Evolutionary conservation across 2,797 vertebrate genomes (phyloP), one percentile per base, ranked within the genome.

Genomic region (Onychomys leucogaster): DNA sequence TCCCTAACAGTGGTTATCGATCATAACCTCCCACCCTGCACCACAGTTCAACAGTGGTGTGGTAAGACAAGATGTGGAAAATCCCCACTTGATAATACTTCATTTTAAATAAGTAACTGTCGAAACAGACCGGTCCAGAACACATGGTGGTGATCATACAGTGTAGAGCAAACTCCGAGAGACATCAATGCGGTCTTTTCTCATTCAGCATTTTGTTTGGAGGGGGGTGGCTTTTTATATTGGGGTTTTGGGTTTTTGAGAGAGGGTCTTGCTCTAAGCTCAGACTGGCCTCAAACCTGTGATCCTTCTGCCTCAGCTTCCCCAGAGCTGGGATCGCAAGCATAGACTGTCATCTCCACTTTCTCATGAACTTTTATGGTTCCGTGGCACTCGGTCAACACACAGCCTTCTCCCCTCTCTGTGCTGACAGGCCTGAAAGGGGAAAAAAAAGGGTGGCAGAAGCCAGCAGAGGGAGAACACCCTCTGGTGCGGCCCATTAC

Each of bases 321-420:
- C 71, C 88, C 43, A 49, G 41, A 77, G 73, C 73, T 8, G 9
- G 29, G 14, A 37, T 90, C 46, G 7, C 32, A 78, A 49, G 23
- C 59, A 19, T 29, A 29, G 21, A 25, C 27, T 75, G 2, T 34
- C 29, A 63, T 34, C 34, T 32, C 41, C 21, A 32, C 34, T 61
- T 82, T 91, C 73, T 93, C 84, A 85, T 93, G 41, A 63, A 92
- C 52, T 34, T 96, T 67, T 78, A 41, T 46, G 32, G 9, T 81
- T 90, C 71, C 61, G 46, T 78, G 86, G 69, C 61, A 25, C 67
- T 96, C 57, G 49, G 1, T 75, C 87, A 89, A 89, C 95, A 92
- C 61, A 65, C 69, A 82, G 55, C 37, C 52, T 91, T 63, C 23
- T 25, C 41, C 67, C 83, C 83, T 14, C 8, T 90, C 65, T 8